Base-by-base conservation (phyloP, 2,797 vertebrate species). In the Sparus aurata region DNA sequence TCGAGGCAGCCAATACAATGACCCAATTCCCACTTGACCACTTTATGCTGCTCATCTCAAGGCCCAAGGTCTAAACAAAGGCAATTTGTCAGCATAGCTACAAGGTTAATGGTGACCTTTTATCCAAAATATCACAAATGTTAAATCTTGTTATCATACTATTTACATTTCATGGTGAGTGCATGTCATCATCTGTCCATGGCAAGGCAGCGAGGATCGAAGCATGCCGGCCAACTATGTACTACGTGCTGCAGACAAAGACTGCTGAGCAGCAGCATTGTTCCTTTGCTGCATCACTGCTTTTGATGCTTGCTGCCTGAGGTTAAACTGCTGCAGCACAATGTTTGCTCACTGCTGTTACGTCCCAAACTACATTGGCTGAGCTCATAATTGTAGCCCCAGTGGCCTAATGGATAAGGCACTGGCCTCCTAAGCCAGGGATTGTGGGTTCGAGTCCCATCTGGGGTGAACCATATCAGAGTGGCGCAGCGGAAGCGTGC, bases 341-440 rank as follows among this genome's bases (percentile, higher is more conserved):
- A 53, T 53, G 49, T 23, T 23, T 30, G 27, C 30, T 66, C 63
- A 13, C 66, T 20, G 52, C 22, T 18, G 27, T 53, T 11, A 15
- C 55, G 54, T 17, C 23, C 4, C 11, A 3, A 22, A 57, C 10
- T 17, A 16, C 6, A 18, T 68, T 54, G 65, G 80, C 77, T 20
- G 17, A 4, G 30, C 30, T 7, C 8, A 18, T 12, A 1, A 38
- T 0, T 4, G 5, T 16, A 22, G 64, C 38, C 57, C 57, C 57
- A 69, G 2, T 75, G 73, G 64, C 80, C 88, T 91, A 93, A 92
- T 92, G 92, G 93, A 92, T 93, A 93, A 79, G 90, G 90, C 89
- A 91, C 88, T 87, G 91, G 91, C 92, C 91, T 93, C 93, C 92
- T 93, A 93, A 93, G 87, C 89, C 92, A 92, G 90, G 92, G 92